Evolutionary conservation across 1,140 invertebrate species (phyloP).

Genomic region (Neoseiulus cucumeris): DNA sequence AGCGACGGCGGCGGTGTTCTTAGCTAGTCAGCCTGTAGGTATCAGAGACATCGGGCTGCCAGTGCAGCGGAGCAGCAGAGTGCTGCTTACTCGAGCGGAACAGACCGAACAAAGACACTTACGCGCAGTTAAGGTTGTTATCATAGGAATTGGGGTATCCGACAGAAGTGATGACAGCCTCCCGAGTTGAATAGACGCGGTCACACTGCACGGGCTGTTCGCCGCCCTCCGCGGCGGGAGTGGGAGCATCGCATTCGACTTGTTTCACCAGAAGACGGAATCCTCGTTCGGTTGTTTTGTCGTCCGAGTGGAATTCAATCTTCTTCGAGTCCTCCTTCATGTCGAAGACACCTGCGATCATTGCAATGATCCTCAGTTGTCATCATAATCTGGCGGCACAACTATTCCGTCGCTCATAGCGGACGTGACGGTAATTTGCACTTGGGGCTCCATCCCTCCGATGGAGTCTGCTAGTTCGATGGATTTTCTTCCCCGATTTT

Average conservation of each 20-base stretch:
- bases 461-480: no score
- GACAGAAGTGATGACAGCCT: slow-evolving; percentile 15
- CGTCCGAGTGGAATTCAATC: slow-evolving; percentile 16
- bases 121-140: slow-evolving; percentile 15
- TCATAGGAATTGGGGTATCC: slow-evolving; percentile 17
- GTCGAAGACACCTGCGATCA: slow-evolving; percentile 1
- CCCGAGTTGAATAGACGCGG: slow-evolving; percentile 14
- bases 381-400: no score
- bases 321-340: slow-evolving; percentile 7
- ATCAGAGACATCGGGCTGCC: no score
- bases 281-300: slow-evolving; percentile 17
- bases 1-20: no score
- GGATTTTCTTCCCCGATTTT: no score
- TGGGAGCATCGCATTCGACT: slow-evolving; percentile 13
- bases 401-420: no score
- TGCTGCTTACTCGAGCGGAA: no score
- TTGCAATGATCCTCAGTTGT: background rate
- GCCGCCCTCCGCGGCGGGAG: background rate
- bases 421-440: no score
- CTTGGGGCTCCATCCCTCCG: no score
- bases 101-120: background rate
- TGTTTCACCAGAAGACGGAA: slow-evolving; percentile 18
- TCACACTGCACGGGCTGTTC: slow-evolving; percentile 11
- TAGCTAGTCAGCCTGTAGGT: no score
- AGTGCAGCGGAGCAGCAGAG: no score